A percentile compares a stretch with the other conserved stretches of the same genome.
Conservation (phyloP, 2,888 invertebrate species). For the Zonitis immaculata region DNA sequence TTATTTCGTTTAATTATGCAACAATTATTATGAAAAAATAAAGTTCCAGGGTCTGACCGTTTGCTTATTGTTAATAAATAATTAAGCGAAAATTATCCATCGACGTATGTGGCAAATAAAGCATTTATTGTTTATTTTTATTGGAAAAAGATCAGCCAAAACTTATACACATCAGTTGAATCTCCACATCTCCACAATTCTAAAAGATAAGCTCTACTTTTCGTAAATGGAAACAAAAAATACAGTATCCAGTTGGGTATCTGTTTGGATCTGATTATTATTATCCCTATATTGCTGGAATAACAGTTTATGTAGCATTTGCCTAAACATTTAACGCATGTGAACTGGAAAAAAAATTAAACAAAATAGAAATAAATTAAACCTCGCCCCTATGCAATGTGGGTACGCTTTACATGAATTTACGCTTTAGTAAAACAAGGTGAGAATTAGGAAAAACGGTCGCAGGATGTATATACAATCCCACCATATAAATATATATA, state of each 20-base stretch:
- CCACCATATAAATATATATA: too few species aligned
- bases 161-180: too few species aligned
- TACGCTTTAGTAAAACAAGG: conserved; percentile 32
- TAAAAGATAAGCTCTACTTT: background rate
- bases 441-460: conserved; percentile 35
- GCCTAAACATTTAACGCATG: background rate
- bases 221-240: background rate
- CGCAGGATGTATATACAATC: conserved; percentile 15
- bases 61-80: too few species aligned
- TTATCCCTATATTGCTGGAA: background rate
- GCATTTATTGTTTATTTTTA: too few species aligned
- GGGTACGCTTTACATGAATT: conserved; percentile 17
- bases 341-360: background rate
- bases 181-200: background rate
- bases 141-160: too few species aligned
- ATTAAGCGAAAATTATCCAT: too few species aligned
- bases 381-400: background rate
- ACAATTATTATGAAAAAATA: too few species aligned
- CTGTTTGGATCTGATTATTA: background rate
- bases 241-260: background rate
- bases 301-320: background rate
- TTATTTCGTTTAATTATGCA: too few species aligned
- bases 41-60: too few species aligned
- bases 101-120: too few species aligned
- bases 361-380: background rate